phyloP scores from a whole-genome alignment of 2,797 vertebrate species.

The Brachyrhaphis roseni region DNA sequence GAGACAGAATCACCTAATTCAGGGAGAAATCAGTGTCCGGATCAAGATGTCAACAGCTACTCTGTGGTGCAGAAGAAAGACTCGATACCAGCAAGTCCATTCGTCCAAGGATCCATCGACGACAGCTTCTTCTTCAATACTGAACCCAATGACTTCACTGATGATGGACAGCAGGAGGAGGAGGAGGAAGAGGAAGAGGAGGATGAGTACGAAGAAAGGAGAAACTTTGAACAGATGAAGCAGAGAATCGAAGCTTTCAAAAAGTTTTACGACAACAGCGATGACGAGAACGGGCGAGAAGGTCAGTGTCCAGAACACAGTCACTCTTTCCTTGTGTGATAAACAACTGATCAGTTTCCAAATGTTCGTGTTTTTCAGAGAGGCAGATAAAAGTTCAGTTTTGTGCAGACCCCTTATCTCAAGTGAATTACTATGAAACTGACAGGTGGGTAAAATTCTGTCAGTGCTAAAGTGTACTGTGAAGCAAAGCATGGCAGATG shows the following conservation, averaged over 20 bases:
- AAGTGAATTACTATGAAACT: constrained; percentile 71
- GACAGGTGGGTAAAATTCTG: constrained; percentile 64
- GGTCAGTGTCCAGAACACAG: constrained; percentile 42
- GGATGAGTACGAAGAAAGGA: constrained; percentile 65
- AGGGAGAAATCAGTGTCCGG: constrained; percentile 13
- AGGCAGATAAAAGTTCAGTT: constrained; percentile 73
- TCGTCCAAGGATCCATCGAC: constrained; percentile 56
- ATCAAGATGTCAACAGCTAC: constrained; percentile 22
- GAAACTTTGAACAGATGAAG: constrained; percentile 75
- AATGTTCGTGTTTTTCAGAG: constrained; percentile 46
- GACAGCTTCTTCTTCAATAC: constrained; percentile 62
- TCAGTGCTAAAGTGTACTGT: neutral
- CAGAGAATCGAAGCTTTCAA: constrained; percentile 78
- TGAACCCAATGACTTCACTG: constrained; percentile 14
- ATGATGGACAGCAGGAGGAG: constrained; percentile 39
- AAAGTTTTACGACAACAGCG: constrained; percentile 64
- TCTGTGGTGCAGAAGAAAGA: constrained; percentile 26
- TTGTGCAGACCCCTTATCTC: constrained; percentile 62
- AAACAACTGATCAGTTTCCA: neutral
- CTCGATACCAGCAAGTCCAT: neutral
- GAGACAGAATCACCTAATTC: constrained; percentile 14
- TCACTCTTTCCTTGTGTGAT: neutral
- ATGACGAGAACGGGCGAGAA: constrained; percentile 38
- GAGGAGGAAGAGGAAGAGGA: constrained; percentile 46
- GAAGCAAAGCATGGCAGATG: neutral